These are phyloP conservation scores for Monomorium pharaonis DNA, from an alignment of 1,140 invertebrate genomes.

Conservation along the genomic window DNA sequence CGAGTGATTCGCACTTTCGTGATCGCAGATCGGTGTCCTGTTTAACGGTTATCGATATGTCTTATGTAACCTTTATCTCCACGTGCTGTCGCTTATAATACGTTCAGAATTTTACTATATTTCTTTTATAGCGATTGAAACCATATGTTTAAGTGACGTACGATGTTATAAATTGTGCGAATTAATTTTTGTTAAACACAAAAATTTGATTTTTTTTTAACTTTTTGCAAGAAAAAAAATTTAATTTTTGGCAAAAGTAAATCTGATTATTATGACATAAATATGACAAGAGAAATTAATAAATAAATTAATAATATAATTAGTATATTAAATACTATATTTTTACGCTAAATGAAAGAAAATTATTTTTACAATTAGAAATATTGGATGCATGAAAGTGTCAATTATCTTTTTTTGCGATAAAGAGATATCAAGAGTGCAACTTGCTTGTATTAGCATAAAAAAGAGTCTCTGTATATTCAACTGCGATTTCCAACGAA, in stretches of 20 bases:
- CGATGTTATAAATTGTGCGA: neutral
- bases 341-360: neutral
- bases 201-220: neutral
- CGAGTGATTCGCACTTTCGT: constrained; percentile 4
- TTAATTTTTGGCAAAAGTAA: neutral
- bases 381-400: neutral
- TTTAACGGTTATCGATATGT: constrained; percentile 34
- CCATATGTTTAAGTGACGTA: neutral
- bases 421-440: neutral
- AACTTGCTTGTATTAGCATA: neutral
- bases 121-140: neutral
- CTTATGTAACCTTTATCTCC: constrained; percentile 11
- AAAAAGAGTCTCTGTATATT: neutral
- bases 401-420: neutral
- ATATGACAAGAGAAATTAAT: no score
- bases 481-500: neutral
- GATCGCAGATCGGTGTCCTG: neutral
- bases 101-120: neutral
- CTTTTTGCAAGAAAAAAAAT: neutral
- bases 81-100: neutral
- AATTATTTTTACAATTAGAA: neutral
- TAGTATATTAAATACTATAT: neutral
- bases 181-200: neutral
- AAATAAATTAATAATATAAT: no score
- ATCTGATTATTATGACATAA: neutral